phyloP scores from a whole-genome alignment of 2,888 invertebrate genomes.

The Watsonalla binaria region DNA sequence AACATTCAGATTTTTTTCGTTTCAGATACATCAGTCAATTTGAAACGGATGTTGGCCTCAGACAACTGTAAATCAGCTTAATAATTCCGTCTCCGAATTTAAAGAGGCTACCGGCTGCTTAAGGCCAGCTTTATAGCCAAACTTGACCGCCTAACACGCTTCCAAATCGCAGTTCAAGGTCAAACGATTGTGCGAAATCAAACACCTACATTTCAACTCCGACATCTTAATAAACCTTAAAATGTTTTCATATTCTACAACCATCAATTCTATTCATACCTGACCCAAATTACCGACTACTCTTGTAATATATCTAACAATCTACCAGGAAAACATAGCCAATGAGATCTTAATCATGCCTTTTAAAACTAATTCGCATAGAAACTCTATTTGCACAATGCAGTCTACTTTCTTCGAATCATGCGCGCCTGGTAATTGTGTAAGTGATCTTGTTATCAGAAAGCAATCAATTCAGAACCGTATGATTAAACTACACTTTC shows the following conservation, averaged over 20 bases:
- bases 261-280: too few relatives aligned
- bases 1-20: too few relatives aligned
- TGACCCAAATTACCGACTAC: too few relatives aligned
- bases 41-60: too few relatives aligned
- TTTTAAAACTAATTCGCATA: background rate
- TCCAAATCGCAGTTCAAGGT: background rate
- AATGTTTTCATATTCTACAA: too few relatives aligned
- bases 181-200: background rate
- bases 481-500: constrained; percentile 1
- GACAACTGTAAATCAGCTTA: too few relatives aligned
- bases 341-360: background rate
- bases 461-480: constrained; percentile 1
- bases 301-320: background rate
- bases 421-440: constrained; percentile 4
- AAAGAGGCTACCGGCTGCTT: too few relatives aligned
- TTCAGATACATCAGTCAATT: too few relatives aligned
- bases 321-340: background rate
- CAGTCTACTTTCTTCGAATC: background rate
- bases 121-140: background rate
- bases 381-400: background rate
- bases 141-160: background rate
- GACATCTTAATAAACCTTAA: too few relatives aligned
- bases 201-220: background rate
- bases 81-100: too few relatives aligned
- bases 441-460: constrained; percentile 1